Base-by-base conservation (phyloP, 2,113 vertebrate species). In the Rhynchomys soricoides region DNA sequence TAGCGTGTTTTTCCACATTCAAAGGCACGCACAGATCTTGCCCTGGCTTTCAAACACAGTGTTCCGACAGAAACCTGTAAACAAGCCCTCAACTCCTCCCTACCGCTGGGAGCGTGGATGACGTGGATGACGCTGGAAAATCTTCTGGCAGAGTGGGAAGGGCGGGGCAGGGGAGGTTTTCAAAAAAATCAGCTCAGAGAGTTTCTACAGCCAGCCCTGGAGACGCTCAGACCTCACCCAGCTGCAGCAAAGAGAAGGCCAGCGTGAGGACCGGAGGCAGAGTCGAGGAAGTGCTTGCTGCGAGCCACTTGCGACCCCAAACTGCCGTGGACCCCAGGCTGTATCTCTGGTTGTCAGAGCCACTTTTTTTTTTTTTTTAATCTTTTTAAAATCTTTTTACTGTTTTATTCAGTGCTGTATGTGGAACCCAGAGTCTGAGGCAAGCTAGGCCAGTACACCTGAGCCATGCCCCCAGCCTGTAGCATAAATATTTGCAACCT, bases 1-100 rank as follows among this genome's bases (percentile, higher is more conserved):
- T 97, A 89, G 66, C 89, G 55, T 97, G 70, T 94, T 96, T 97
- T 97, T 87, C 89, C 91, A 94, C 75, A n/a, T 45, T 68, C 17
- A 52, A 21, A 83, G 91, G 85, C 79, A 90, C 52, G 2, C 66
- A 75, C 73, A 43, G 7, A 26, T 26, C 66, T 21, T 7, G 29
- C 79, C 89, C 90, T 1, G 87, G 85, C 79, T 73, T 85, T 7
- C 94, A 79, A 64, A 52, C 96, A 71, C 9, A 5, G 90, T 31
- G 95, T 93, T 94, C 96, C 31, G 57, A 74, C 48, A n/a, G 24
- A 66, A 91, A 68, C 10, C 15, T 19, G 55, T 90, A 79, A 97
- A 97, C 97, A 97, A 97, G 52, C 88, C 79, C 9, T 21, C n/a
- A 26, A 43, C 74, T 48, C 57, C 83, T 86, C 37, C 50, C n/a